Evolutionary conservation across 2,888 invertebrate genomes (phyloP), one percentile per base, ranked within the genome.

Genomic region (Pyrrhosoma nymphula): DNA sequence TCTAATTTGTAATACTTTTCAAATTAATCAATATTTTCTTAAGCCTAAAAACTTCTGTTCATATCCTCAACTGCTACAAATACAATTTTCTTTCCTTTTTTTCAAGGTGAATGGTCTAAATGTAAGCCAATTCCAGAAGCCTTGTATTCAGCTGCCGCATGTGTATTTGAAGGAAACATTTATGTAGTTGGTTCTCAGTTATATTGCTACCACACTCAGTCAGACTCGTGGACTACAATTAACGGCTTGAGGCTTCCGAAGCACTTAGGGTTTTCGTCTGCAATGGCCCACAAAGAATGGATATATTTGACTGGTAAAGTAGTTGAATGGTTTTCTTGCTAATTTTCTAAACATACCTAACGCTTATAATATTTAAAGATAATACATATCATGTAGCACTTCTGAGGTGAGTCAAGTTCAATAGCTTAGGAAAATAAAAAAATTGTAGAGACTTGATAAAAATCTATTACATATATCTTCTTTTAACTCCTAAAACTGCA

Each of bases 251-350:
- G 88, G 26, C 91, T 96, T 60, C 96, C 96, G 0, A 95, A 95
- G 35, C 96, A 96, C 89, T 91, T 95, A 20, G 95, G 96, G 10
- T 96, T 96, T 82, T 96, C 96, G 88, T 95, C 96, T 56, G 96
- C 96, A 18, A 96, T 96, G 96, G 95, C 96, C 16, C 95, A 96
- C 89, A 95, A 96, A 26, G 95, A 96, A 63, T 95, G 95, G 20
- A 96, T 96, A 39, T 96, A 96, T 95, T 95, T 96, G 39, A 96
- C 96, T 95, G 96, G 96, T 96, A 95, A 95, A 95, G 91, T 90
- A 75, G 75, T 88, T 56, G 30, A 88, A 39, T 88, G 35, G 8
- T 89, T 82, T 35, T 82, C 10, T 16, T n/a, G 10, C 16, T 60
- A 60, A 60, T 60, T 60, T 60, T 60, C 3, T 60, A 60, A 20